A percentile compares a stretch with the other conserved stretches of the same genome.
Evolutionary conservation across 2,113 vertebrate genomes (phyloP).

Genomic region (Equus quagga): DNA sequence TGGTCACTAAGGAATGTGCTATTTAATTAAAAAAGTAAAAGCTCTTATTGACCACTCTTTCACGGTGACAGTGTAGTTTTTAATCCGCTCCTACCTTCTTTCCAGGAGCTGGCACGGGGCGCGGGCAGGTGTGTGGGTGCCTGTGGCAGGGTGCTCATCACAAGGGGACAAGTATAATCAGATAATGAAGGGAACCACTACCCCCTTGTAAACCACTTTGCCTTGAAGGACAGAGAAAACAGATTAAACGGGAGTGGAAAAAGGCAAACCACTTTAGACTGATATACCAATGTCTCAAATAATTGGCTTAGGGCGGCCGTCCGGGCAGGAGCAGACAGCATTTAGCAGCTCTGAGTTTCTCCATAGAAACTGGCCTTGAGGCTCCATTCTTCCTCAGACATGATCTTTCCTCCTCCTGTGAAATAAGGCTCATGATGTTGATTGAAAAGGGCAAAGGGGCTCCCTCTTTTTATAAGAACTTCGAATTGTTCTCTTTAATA

Average conservation of each 20-base stretch:
- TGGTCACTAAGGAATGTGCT: not conserved
- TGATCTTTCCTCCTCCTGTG: not conserved
- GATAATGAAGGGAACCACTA: constrained; percentile 43
- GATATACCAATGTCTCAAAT: not conserved
- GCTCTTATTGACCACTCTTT: not conserved
- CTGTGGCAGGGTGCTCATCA: not conserved
- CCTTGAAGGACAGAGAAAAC: constrained; percentile 59
- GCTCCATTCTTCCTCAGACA: not conserved
- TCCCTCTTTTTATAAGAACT: not conserved
- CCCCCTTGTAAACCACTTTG: constrained; percentile 34
- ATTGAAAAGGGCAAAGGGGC: not conserved
- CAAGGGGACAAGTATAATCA: constrained; percentile 29
- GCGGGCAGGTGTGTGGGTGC: not conserved
- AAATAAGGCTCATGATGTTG: not conserved
- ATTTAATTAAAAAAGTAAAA: not conserved
- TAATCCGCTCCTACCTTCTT: not conserved
- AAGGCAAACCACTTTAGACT: not conserved
- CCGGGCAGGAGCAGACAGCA: not conserved
- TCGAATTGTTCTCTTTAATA: not conserved
- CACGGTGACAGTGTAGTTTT: no score
- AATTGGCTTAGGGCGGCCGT: constrained; percentile 2
- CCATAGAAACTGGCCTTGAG: not conserved
- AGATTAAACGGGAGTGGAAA: not conserved
- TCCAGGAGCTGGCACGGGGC: not conserved
- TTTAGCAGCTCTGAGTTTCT: not conserved